These are phyloP conservation scores for Rhorus exstirpatorius DNA, from an alignment of 2,888 invertebrate species.

Conservation along the genomic window DNA sequence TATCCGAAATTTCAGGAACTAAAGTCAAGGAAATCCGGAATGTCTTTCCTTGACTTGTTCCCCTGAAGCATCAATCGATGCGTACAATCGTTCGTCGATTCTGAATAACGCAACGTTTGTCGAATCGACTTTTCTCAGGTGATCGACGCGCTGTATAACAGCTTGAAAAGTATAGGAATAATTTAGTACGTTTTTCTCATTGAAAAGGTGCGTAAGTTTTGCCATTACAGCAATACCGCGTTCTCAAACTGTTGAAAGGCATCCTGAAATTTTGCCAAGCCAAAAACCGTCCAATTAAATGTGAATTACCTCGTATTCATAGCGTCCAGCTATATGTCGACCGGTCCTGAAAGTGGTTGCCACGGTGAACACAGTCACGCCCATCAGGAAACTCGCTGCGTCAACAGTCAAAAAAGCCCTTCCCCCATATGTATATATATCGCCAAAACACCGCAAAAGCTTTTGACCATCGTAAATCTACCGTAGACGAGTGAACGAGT, in stretches of 20 bases:
- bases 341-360: conserved; percentile 50
- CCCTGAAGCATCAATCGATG: too few relatives aligned
- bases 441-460: conserved; percentile 51
- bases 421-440: conserved; percentile 6
- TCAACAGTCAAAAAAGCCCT: conserved; percentile 53
- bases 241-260: neutral
- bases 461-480: conserved; percentile 57
- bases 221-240: too few relatives aligned
- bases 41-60: too few relatives aligned
- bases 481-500: neutral
- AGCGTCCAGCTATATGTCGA: neutral
- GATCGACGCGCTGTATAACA: too few relatives aligned
- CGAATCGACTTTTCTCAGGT: too few relatives aligned
- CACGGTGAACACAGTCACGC: conserved; percentile 54
- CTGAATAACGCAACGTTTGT: too few relatives aligned
- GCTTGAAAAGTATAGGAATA: too few relatives aligned
- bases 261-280: neutral
- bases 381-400: conserved; percentile 49
- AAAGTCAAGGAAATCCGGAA: too few relatives aligned
- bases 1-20: too few relatives aligned
- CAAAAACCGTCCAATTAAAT: neutral
- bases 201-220: too few relatives aligned
- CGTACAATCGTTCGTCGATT: too few relatives aligned
- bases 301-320: conserved; percentile 20
- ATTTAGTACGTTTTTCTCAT: too few relatives aligned